These are phyloP conservation scores for Lissonota sp. DNA, from an alignment of 2,888 invertebrate species.

Conservation along the genomic window DNA sequence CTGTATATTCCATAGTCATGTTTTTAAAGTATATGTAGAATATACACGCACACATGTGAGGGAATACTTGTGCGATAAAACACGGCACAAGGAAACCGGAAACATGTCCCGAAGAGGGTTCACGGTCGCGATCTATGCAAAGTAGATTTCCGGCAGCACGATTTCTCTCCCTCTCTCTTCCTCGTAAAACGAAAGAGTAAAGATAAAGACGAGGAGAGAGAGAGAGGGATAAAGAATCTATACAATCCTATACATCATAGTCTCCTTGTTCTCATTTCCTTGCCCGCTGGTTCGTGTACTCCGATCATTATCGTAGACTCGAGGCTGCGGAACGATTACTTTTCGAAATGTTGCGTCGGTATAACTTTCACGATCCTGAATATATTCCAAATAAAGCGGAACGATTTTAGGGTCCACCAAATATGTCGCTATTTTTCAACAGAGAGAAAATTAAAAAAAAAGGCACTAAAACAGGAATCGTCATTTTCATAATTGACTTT, in stretches of 20 bases:
- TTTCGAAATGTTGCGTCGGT: constrained; percentile 37
- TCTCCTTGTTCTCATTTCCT: constrained; percentile 36
- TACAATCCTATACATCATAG: constrained; percentile 32
- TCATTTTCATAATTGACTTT: no score
- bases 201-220: constrained; percentile 1
- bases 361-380: not conserved
- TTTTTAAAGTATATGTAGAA: constrained; percentile 4
- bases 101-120: constrained; percentile 64
- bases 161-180: constrained; percentile 34
- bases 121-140: constrained; percentile 71
- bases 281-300: constrained; percentile 30
- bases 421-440: not conserved
- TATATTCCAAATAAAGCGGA: not conserved
- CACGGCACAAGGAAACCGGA: constrained; percentile 53
- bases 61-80: constrained; percentile 21
- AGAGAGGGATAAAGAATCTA: constrained; percentile 11
- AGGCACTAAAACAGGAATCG: no score
- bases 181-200: constrained; percentile 25
- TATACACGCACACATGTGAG: constrained; percentile 5
- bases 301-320: constrained; percentile 32
- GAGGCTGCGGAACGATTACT: constrained; percentile 53
- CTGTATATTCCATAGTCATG: no score
- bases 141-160: constrained; percentile 66
- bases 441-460: no score
- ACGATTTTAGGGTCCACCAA: not conserved